Evolutionary conservation across 2,797 vertebrate genomes (phyloP).

Genomic region (Nothura maculosa): DNA sequence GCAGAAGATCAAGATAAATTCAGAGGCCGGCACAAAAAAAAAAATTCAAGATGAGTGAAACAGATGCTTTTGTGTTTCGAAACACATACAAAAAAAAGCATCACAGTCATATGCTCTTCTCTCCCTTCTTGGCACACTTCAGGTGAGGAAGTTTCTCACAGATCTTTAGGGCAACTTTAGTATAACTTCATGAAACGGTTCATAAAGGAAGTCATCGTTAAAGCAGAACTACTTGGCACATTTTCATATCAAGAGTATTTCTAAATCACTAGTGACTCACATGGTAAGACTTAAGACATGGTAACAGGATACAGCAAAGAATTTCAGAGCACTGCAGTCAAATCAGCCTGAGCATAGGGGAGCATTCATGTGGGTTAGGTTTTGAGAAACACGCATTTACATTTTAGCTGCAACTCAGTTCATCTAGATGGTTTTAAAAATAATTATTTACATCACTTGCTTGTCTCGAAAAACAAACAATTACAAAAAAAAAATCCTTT

Average conservation of each 20-base stretch:
- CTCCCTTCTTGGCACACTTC: neutral
- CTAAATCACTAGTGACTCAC: accelerated
- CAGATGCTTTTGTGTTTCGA: neutral
- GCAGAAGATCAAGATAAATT: neutral
- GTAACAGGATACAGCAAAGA: neutral
- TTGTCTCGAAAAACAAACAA: neutral
- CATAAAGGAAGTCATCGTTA: neutral
- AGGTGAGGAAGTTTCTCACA: no score
- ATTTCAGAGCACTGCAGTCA: neutral
- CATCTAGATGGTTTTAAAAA: neutral
- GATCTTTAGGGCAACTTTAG: no score
- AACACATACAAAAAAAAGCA: neutral
- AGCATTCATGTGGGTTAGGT: neutral
- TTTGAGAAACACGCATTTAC: neutral
- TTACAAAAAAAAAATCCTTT: neutral
- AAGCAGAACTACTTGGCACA: neutral
- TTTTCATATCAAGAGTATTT: neutral
- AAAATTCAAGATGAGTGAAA: neutral
- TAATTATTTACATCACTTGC: no score
- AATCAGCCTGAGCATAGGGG: neutral
- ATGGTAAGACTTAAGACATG: neutral
- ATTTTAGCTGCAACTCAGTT: neutral
- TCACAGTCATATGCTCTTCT: neutral
- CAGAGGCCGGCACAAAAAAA: neutral
- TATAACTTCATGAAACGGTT: neutral